These are phyloP conservation scores for Aphaenogaster floridana DNA, from an alignment of 1,140 invertebrate species.

Conservation along the genomic window DNA sequence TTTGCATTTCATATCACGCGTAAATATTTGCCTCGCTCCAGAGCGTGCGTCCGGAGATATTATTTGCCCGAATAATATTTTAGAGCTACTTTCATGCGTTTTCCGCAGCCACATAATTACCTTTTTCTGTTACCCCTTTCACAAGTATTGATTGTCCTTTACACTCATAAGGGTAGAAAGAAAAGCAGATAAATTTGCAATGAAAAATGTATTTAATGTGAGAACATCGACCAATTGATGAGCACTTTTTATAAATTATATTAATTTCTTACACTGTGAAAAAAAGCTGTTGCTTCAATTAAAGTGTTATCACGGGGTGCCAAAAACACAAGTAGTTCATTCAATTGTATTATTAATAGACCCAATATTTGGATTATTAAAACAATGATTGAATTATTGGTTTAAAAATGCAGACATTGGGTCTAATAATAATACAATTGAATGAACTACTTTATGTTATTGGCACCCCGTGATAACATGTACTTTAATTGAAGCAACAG, in stretches of 20 bases:
- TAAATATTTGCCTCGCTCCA: conserved; percentile 65
- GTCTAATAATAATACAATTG: no score
- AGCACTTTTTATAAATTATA: neutral
- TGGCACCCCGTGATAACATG: no score
- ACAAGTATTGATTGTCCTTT: conserved; percentile 9
- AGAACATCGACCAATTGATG: neutral
- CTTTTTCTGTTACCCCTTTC: neutral
- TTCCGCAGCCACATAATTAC: conserved; percentile 52
- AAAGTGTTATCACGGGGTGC: no score
- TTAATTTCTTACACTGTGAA: neutral
- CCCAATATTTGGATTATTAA: no score
- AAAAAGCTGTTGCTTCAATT: no score
- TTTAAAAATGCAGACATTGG: no score
- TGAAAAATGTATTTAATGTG: conserved; percentile 2
- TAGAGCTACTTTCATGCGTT: conserved; percentile 36
- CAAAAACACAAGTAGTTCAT: no score
- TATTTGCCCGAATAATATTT: conserved; percentile 63
- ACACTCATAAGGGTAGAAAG: neutral
- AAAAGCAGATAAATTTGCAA: neutral
- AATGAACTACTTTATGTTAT: no score
- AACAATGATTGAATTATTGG: no score
- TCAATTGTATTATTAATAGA: no score
- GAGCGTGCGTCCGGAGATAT: conserved; percentile 38
- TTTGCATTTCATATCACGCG: conserved; percentile 69
- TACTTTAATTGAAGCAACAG: no score